These are phyloP conservation scores for Dendrolimus kikuchii DNA, from an alignment of 1,140 invertebrate genomes.

Conservation along the genomic window DNA sequence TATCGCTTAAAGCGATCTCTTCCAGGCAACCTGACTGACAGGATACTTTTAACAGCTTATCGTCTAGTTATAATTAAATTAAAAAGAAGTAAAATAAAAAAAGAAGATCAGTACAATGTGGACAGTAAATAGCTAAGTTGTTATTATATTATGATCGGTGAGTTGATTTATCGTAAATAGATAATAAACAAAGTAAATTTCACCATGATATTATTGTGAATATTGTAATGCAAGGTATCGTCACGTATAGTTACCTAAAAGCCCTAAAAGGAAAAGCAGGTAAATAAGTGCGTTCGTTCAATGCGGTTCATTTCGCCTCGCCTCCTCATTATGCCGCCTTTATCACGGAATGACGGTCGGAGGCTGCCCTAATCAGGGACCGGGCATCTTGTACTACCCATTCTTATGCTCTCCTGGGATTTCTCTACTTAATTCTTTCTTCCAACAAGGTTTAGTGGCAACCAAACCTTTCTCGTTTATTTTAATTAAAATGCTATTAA, in stretches of 20 bases:
- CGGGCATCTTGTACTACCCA: conserved; percentile 11
- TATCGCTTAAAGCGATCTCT: too few relatives aligned
- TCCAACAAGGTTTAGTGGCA: conserved; percentile 17
- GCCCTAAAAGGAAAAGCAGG: not conserved
- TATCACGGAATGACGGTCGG: conserved; percentile 10
- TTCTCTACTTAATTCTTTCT: conserved; percentile 21
- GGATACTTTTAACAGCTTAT: too few relatives aligned
- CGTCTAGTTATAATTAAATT: too few relatives aligned
- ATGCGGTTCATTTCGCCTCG: too few relatives aligned
- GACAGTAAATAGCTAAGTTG: too few relatives aligned
- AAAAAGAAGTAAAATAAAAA: too few relatives aligned
- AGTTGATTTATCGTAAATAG: too few relatives aligned
- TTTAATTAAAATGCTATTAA: conserved; percentile 16
- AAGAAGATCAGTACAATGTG: too few relatives aligned
- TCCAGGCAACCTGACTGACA: too few relatives aligned
- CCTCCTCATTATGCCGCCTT: conserved; percentile 6
- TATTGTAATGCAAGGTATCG: not conserved
- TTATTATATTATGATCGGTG: too few relatives aligned
- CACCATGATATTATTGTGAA: too few relatives aligned
- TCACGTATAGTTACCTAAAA: not conserved
- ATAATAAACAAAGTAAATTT: too few relatives aligned
- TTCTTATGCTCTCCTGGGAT: conserved; percentile 5
- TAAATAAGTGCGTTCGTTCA: conserved; percentile 1
- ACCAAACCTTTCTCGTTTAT: conserved; percentile 10
- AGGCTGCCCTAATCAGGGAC: conserved; percentile 12